Evolutionary conservation across 2,888 invertebrate species (phyloP), one percentile per base, ranked within the genome.

Genomic region (Branchipolynoe longqiensis): DNA sequence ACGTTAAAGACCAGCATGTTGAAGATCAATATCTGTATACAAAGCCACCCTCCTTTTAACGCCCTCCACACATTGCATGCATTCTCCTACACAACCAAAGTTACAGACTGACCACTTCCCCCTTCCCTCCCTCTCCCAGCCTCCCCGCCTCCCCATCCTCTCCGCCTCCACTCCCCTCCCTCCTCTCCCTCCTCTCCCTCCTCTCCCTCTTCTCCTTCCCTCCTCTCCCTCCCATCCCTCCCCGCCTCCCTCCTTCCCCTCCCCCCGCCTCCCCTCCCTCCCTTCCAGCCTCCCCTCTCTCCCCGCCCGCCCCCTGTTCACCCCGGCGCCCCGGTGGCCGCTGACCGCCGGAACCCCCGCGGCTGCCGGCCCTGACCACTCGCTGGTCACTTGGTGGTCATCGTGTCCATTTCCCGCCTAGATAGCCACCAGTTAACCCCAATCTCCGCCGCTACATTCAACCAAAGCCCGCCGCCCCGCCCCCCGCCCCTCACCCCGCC

Each of bases 401-500:
- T 48, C 48, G 22, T 54, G 78, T 41, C 54, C 78, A 78, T 78
- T 78, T 78, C 78, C 78, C 78, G 78, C 48, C 48, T 18, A 69
- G 69, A 69, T 69, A 69, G 69, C 69, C 69, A 18, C 36, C 69
- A 69, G 78, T 78, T 78, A 78, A 78, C 78, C 78, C 54, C 78
- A 78, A 78, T 78, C 78, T 78, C 78, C 78, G 78, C 78, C 25
- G n/a, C 48, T 33, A 6, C 54, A 41, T 48, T 54, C 78, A 54
- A 48, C 78, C 41, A 41, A 78, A 78, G 54, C 48, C 69, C n/a
- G 22, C 33, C 69, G 22, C 6, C 69, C 69, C 69, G 22, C 25
- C 28, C 3, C 31, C 2, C 48, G 48, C 48, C 48, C 48, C n/a
- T 62, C 28, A 62, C 62, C 31, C 62, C 56, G n/a, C n/a, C n/a